Conservation (phyloP, 1,140 invertebrate genomes). For the Lasaia peninsularis region DNA sequence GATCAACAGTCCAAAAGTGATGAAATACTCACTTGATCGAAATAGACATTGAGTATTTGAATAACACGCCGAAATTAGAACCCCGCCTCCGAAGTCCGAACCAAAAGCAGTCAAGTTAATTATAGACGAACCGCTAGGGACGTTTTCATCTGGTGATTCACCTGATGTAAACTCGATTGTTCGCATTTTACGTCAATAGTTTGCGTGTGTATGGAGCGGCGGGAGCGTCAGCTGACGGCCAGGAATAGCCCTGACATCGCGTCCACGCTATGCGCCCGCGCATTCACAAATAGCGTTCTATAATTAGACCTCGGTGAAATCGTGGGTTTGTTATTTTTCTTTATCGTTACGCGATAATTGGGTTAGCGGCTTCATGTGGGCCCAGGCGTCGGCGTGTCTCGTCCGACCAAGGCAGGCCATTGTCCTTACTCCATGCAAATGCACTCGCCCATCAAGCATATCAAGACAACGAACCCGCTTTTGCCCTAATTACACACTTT, state of each 20-base stretch:
- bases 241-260: constrained; percentile 74
- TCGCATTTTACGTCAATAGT: constrained; percentile 71
- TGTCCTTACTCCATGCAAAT: constrained; percentile 27
- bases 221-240: constrained; percentile 72
- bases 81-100: constrained; percentile 68
- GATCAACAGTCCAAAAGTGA: constrained; percentile 39
- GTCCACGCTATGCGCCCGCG: constrained; percentile 72
- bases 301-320: constrained; percentile 74
- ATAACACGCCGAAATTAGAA: constrained; percentile 64
- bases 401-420: constrained; percentile 32
- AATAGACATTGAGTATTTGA: constrained; percentile 62
- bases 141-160: constrained; percentile 72
- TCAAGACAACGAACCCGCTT: too few species aligned
- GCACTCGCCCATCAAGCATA: background rate
- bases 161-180: constrained; percentile 74
- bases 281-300: constrained; percentile 73
- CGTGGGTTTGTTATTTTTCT: constrained; percentile 77
- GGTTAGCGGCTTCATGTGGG: constrained; percentile 73
- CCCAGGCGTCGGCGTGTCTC: constrained; percentile 72
- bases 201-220: constrained; percentile 64
- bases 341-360: constrained; percentile 76
- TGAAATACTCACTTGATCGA: constrained; percentile 47
- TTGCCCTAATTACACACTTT: too few species aligned
- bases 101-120: constrained; percentile 73
- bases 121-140: constrained; percentile 62